Evolutionary conservation across 2,113 vertebrate species (phyloP).

Genomic region (Acrocephalus arundinaceus): DNA sequence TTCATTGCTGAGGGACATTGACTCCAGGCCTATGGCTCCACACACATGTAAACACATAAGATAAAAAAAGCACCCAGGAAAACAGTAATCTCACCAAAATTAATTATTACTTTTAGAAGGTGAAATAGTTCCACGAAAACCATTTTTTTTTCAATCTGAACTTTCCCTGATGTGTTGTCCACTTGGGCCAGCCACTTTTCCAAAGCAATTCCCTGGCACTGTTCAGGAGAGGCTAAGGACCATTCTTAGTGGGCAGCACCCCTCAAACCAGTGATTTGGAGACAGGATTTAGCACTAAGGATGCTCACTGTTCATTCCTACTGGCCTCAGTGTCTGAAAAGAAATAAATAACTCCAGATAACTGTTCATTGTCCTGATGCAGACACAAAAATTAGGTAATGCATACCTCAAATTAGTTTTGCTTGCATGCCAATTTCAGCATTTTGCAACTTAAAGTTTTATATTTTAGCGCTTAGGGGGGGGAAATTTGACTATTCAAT

Average conservation of each 20-base stretch:
- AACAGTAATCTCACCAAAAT: neutral
- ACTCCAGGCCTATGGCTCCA: neutral
- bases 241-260: neutral
- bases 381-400: neutral
- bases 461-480: neutral
- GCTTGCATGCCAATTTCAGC: neutral
- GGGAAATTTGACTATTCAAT: neutral
- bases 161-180: neutral
- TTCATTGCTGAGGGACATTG: neutral
- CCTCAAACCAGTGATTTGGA: neutral
- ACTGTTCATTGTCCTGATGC: neutral
- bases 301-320: neutral
- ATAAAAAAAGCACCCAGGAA: neutral
- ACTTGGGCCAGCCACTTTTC: neutral
- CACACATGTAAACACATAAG: accelerated
- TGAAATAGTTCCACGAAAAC: neutral
- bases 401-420: neutral
- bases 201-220: neutral
- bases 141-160: neutral
- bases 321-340: neutral
- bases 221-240: neutral
- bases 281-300: neutral
- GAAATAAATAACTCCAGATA: neutral
- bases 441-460: neutral
- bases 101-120: neutral